Evolutionary conservation across 1,140 invertebrate genomes (phyloP), one percentile per base, ranked within the genome.

Genomic region (Drosophila bifasciata): DNA sequence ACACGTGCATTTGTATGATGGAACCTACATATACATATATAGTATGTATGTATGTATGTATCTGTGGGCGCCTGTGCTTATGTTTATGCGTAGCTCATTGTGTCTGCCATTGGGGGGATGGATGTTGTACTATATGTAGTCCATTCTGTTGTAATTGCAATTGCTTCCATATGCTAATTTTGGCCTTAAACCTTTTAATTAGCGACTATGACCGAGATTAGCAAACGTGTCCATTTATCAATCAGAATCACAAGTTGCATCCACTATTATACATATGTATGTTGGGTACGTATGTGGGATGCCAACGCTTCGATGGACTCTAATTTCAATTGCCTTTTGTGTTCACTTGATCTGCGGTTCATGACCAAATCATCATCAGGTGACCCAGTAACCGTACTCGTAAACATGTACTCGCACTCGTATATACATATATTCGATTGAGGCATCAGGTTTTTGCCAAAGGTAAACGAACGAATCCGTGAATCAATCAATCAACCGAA

Each of bases 121-220:
- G 32, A 36, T 36, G 32, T 36, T 36, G 32, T n/a, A n/a, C n/a
- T n/a, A n/a, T n/a, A n/a, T n/a, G n/a, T 13, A 50, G 51, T 28
- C 44, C 58, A 69, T 76, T 16, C 48, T 53, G 74, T 72, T 16
- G 62, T 28, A 52, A 51, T 67, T 36, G 17, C n/a, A 21, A 68
- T 67, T 68, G 64, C 62, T 67, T 48, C 62, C 62, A 68, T 88
- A 88, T 88, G 83, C 83, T 79, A 88, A 88, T 88, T 88, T 88
- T 76, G 79, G 71, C 83, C 83, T 79, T 88, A 88, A 88, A 83
- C 83, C 78, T 88, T 88, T 88, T 88, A 88, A 88, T 88, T 88
- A 88, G 83, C 71, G 71, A 88, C 83, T 83, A 44, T 88, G 78
- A 83, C 83, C 83, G 83, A 88, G 83, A 88, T 88, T 88, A 68